Conservation (phyloP, 2,797 vertebrate species). For the Onychomys torridus region DNA sequence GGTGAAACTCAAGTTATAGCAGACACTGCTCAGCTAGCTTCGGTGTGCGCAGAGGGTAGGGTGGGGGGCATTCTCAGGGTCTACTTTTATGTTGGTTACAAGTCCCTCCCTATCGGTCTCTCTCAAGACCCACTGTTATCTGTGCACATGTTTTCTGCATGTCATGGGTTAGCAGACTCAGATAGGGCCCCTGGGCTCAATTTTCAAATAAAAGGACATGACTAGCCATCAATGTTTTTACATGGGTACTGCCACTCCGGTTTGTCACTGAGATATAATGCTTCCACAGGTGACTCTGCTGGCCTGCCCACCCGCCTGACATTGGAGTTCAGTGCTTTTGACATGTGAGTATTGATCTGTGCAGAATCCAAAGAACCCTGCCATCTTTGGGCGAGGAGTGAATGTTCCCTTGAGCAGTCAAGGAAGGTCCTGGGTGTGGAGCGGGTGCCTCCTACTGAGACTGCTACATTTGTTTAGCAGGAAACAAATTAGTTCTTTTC, state of each 20-base stretch:
- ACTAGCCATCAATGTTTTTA: neutral
- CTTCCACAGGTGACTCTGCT: slow-evolving; percentile 92
- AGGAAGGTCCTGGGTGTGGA: neutral
- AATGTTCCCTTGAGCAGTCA: neutral
- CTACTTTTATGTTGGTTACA: neutral
- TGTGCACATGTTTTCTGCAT: neutral
- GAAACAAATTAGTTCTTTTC: neutral
- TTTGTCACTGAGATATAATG: slow-evolving; percentile 58
- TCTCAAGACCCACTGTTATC: neutral
- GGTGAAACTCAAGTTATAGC: neutral
- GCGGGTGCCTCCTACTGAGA: neutral
- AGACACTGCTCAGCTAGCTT: slow-evolving; percentile 1
- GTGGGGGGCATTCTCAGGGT: neutral
- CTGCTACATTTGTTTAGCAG: neutral
- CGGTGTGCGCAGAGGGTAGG: no score
- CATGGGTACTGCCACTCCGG: slow-evolving; percentile 48
- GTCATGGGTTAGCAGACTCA: neutral
- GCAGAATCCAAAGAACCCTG: slow-evolving; percentile 39
- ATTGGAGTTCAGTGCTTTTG: slow-evolving; percentile 98
- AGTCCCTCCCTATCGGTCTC: neutral
- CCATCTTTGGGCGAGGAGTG: neutral
- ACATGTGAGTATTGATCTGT: slow-evolving; percentile 92
- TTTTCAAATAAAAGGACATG: neutral
- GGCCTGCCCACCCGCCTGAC: slow-evolving; percentile 96
- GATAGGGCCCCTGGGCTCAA: neutral